Base-by-base conservation (phyloP, 2,797 vertebrate species). In the Vireo griseus region DNA sequence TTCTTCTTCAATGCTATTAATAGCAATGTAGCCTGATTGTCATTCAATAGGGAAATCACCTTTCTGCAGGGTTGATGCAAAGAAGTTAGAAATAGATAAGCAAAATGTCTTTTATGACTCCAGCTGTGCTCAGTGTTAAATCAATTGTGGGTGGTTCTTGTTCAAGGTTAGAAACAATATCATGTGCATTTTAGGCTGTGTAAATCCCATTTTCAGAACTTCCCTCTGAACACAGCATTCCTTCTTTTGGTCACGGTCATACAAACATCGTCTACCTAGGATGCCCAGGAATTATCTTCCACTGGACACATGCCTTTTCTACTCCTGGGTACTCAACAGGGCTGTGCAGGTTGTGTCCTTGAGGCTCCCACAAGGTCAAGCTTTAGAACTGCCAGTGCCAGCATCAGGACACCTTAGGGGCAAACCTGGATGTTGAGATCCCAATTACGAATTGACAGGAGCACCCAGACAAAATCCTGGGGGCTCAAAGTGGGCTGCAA, bases 31-130 rank as follows among this genome's bases (percentile, higher is more conserved):
- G 86, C 88, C 67, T 90, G 92, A 96, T 92, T 96, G 86, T 81
- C 88, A 97, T 92, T 95, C 94, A 95, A 57, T 29, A 69, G 80
- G 73, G 84, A 93, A 96, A 96, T 92, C 88, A 93, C 84, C 95
- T 92, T 96, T 89, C 88, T 95, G 88, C 62, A 71, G 48, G 52
- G 44, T 6, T 87, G 67, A 80, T 74, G 42, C 28, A 91, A 76
- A 86, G 61, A 88, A 71, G 61, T 63, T 69, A 79, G 51, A 93
- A 87, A 93, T 45, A 77, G 63, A 76, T 50, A 80, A 92, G 57
- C 33, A 77, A 90, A 90, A 68, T 50, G 18, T 47, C 45, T 92
- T 92, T 75, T 67, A 67, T 61, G 25, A 76, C 68, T 94, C 57
- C 78, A 85, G 74, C 42, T 16, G 1, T 50, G 52, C 21, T 54